phyloP scores from a whole-genome alignment of 2,113 vertebrate species.

The Bettongia penicillata region DNA sequence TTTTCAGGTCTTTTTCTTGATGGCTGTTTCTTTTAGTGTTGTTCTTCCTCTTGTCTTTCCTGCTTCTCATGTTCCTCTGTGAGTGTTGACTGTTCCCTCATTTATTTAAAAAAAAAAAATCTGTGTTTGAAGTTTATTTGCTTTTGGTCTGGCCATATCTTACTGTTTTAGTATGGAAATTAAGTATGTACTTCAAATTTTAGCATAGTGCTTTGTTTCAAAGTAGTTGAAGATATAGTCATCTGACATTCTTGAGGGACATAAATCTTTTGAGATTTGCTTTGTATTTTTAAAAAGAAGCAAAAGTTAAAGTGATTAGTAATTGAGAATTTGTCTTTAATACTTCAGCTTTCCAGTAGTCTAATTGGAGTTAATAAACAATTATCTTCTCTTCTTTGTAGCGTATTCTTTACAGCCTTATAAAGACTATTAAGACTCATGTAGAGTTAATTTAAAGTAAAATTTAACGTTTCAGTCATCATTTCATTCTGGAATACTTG shows the following conservation, averaged over 20 bases:
- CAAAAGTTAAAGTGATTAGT: constrained; percentile 3
- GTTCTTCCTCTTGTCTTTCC: constrained; percentile 68
- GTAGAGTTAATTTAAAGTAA: constrained; percentile 36
- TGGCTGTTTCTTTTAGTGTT: constrained; percentile 74
- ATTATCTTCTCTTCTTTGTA: constrained; percentile 2
- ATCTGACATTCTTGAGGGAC: constrained; percentile 50
- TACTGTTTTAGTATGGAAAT: constrained; percentile 40
- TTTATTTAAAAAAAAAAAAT: constrained; percentile 63
- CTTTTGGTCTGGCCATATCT: constrained; percentile 45
- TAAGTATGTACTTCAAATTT: constrained; percentile 54
- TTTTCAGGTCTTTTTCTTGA: constrained; percentile 73
- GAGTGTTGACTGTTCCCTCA: constrained; percentile 70
- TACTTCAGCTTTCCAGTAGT: background rate
- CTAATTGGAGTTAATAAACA: background rate
- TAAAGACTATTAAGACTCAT: background rate
- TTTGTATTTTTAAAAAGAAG: constrained; percentile 44
- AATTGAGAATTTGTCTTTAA: constrained; percentile 2
- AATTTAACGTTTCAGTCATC: constrained; percentile 41
- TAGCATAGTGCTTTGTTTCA: constrained; percentile 42
- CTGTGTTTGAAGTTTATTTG: constrained; percentile 55
- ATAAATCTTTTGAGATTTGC: constrained; percentile 27
- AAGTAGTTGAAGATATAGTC: constrained; percentile 36
- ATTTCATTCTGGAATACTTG: background rate
- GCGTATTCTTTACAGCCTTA: constrained; percentile 26
- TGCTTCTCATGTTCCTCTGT: constrained; percentile 68